Base-by-base conservation (phyloP, 2,888 invertebrate genomes). In the Acrocera orbiculus region DNA sequence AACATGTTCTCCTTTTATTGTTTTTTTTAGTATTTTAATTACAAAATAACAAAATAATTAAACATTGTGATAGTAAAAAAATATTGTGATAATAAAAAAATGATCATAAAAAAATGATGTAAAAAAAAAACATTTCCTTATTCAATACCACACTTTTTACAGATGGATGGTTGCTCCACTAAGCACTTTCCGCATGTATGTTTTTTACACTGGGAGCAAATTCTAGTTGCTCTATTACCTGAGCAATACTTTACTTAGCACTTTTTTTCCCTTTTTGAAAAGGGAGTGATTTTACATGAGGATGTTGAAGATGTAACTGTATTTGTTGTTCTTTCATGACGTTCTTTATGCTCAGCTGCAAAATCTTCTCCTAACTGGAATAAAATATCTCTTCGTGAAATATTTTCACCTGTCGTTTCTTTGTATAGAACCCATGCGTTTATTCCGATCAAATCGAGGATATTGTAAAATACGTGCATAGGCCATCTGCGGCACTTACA, bases 351-450 rank as follows among this genome's bases (percentile, higher is more conserved):
- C 4, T 28, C 17, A 28, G 17, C 8, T 16, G 28, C 9, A 10
- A 28, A 11, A 16, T 28, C 3, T 28, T 28, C 28, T 16, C 2
- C 28, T 28, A 28, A 28, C 16, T 16, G 16, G 4, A 28, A 28
- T 16, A 16, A 16, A 16, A 28, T 16, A 28, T 16, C 28, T 16
- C 17, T 28, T 30, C 38, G 35, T 13, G 35, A 41, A 24, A 41
- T 42, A 17, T 33, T 38, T 36, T 38, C 37, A 15, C 36, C 38
- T 16, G 37, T 37, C 22, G 38, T 40, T 33, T 42, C 31, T 35
- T 30, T 39, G 28, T 42, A 39, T 35, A 39, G 39, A 27, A 42
- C 32, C 35, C 40, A 43, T 27, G 36, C 30, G 17, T 28, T 28
- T 28, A 27, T 28, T 16, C 28, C 28, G 2, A 16, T n/a, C 17